These are phyloP conservation scores for Odontothrips loti DNA, from an alignment of 2,888 invertebrate species.

Conservation along the genomic window DNA sequence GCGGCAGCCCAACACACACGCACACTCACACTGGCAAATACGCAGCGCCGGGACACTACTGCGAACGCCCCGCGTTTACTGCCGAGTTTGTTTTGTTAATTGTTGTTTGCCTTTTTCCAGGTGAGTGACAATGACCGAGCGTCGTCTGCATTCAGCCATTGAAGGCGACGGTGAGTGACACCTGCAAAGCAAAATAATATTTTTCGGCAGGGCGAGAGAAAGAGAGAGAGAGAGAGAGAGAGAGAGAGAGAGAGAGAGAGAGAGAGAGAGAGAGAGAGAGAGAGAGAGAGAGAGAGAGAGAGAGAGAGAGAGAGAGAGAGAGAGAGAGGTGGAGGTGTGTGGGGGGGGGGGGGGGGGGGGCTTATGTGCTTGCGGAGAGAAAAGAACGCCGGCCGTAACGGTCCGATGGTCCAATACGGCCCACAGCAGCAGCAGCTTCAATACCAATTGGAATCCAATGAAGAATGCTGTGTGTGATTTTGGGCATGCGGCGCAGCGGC, in stretches of 20 bases:
- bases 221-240: not conserved
- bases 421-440: not conserved
- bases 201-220: not conserved
- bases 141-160: not conserved
- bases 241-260: not conserved
- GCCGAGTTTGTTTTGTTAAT: conserved; percentile 15
- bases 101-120: conserved; percentile 19
- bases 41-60: too few relatives aligned
- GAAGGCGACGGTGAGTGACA: conserved; percentile 6
- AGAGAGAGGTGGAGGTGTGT: not conserved
- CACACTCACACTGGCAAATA: too few relatives aligned
- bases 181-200: conserved; percentile 25
- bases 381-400: not conserved
- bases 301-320: not conserved
- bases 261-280: not conserved
- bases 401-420: not conserved
- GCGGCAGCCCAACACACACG: too few relatives aligned
- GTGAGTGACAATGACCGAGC: not conserved
- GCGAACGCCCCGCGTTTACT: too few relatives aligned
- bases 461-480: conserved; percentile 12
- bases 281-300: not conserved
- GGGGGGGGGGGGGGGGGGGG: not conserved
- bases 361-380: not conserved
- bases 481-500: not conserved
- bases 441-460: conserved; percentile 25